Evolutionary conservation across 1,140 invertebrate genomes (phyloP).

Genomic region (Drosophila rhopaloa): DNA sequence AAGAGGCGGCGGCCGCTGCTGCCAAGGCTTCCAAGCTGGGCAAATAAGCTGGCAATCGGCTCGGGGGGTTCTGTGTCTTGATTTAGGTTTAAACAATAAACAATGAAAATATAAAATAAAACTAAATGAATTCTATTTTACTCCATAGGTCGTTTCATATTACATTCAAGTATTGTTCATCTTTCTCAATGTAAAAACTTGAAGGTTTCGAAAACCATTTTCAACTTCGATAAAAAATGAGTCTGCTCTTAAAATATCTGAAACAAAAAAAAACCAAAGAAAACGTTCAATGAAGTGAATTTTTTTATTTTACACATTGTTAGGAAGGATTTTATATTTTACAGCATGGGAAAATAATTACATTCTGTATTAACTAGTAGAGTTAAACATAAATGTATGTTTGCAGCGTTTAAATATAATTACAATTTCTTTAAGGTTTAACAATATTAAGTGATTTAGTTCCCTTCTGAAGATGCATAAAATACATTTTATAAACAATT

Average conservation of each 20-base stretch:
- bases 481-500: neutral
- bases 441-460: neutral
- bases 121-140: neutral
- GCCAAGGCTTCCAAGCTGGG: conserved; percentile 48
- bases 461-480: neutral
- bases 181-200: too few relatives aligned
- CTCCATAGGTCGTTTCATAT: neutral
- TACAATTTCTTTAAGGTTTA: conserved; percentile 2
- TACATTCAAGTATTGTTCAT: too few relatives aligned
- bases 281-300: too few relatives aligned
- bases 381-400: neutral
- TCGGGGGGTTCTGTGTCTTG: conserved; percentile 40
- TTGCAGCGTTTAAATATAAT: neutral
- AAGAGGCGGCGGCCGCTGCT: conserved; percentile 58
- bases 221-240: too few relatives aligned
- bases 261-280: neutral
- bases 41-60: conserved; percentile 32
- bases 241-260: too few relatives aligned
- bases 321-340: conserved; percentile 8
- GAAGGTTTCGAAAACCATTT: too few relatives aligned
- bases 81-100: conserved; percentile 50
- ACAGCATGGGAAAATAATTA: conserved; percentile 5
- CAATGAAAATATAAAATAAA: conserved; percentile 29
- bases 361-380: neutral
- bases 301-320: conserved; percentile 11